Evolutionary conservation across 2,113 vertebrate genomes (phyloP), one percentile per base, ranked within the genome.

Genomic region (Carassius auratus): DNA sequence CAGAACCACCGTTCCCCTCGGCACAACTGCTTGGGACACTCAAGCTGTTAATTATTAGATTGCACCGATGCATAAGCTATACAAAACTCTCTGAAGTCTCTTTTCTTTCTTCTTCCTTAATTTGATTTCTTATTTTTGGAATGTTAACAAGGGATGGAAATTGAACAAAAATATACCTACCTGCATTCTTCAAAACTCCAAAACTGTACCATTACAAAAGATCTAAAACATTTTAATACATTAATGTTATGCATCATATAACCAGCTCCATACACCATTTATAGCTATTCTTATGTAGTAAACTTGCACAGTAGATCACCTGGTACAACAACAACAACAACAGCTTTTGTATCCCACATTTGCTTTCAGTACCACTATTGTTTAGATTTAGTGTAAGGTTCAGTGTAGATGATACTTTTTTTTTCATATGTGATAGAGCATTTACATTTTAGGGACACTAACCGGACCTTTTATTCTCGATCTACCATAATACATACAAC

Each of bases 31-130:
- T 69, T 19, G 62, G 76, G 38, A 21, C 30, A 38, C 76, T 84
- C 21, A 15, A 77, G 38, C 48, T 77, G 85, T 71, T 71, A 81
- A 86, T 81, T 59, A 84, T 74, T 77, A 36, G 52, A 57, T 36
- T 57, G 52, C 30, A 38, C 76, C n/a, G 30, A 78, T n/a, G 19
- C 76, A 59, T 38, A 78, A 78, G 50, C 50, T 57, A 52, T 19
- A 50, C 68, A 71, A 71, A 71, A 21, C 33, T 68, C 64, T 38
- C 3, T 5, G 3, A 71, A 38, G 9, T 71, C 8, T 59, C 19
- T 8, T 38, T 71, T 38, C 8, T 71, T 71, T 71, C 8, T 10
- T 21, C 9, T 42, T 71, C 36, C 17, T 71, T 9, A 0, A 2
- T 42, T 12, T n/a, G 5, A n/a, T 23, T 48, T 75, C 12, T 48